Base-by-base conservation (phyloP, 2,888 invertebrate genomes). In the Drosophila colorata region DNA sequence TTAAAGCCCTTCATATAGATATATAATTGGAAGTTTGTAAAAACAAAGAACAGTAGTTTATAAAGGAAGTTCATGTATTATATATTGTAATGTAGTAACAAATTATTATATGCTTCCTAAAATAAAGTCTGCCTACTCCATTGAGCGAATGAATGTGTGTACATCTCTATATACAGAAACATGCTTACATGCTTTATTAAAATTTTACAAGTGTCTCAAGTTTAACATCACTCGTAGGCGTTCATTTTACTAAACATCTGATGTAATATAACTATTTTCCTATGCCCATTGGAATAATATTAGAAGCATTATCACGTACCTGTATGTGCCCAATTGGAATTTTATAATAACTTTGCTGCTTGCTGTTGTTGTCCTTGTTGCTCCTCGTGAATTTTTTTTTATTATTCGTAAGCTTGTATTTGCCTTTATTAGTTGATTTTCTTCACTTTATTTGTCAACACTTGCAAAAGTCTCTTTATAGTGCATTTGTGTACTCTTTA, bases 291-390 rank as follows among this genome's bases (percentile, higher is more conserved):
- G 20, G 20, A 20, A 20, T 20, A 3, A 20, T 4, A 28, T 28
- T 5, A 0, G 7, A 6, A 28, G 28, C 9, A 8, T 28, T 33
- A 28, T 43, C 14, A 82, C 70, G 85, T 87, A 85, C 88, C 86
- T 76, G 77, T 64, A 44, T 63, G 59, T 63, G 38, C 74, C 52
- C 55, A 79, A 71, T 61, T 14, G 52, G 43, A 64, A 65, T 55
- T 64, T 47, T 28, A 16, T 48, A n/a, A 4, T 31, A 37, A n/a
- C 56, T 48, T 47, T 43, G 48, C 23, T 69, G 53, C 31, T 53
- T 46, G 55, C 25, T 60, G 33, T 28, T 48, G 47, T 43, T 49
- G 56, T 23, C 59, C 60, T 58, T 58, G 59, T 63, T 58, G 61
- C 49, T 58, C 25, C 40, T 72, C 52, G 40, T 49, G 35, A 53